These are phyloP conservation scores for Himantopus leucocephalus DNA, from an alignment of 2,113 vertebrate species.

Conservation along the genomic window DNA sequence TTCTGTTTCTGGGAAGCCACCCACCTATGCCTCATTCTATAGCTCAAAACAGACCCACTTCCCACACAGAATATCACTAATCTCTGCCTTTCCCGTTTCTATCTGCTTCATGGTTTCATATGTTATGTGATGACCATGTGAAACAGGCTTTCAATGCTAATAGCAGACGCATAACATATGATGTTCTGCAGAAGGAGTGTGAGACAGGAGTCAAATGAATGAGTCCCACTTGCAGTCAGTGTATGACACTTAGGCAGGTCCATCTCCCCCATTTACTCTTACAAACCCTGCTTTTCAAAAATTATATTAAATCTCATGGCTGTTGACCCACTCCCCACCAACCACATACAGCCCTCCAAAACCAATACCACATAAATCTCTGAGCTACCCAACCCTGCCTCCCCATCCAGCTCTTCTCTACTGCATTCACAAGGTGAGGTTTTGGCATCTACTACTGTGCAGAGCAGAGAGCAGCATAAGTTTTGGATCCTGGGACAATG, in stretches of 20 bases:
- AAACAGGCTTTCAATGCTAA: neutral
- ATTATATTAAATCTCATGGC: neutral
- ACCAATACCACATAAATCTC: neutral
- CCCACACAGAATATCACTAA: neutral
- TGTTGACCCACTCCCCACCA: neutral
- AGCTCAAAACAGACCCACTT: neutral
- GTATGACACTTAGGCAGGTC: neutral
- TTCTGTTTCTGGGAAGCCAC: neutral
- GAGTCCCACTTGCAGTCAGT: neutral
- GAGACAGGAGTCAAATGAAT: neutral
- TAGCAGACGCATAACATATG: neutral
- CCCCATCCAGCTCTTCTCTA: neutral
- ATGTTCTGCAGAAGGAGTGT: neutral
- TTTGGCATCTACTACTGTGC: neutral
- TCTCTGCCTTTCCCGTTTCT: neutral
- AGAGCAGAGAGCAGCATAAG: neutral
- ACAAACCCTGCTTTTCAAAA: neutral
- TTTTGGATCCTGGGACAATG: neutral
- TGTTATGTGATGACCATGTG: neutral
- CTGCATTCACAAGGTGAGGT: neutral
- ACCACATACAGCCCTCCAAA: neutral
- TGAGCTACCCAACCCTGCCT: neutral
- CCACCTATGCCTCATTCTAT: neutral
- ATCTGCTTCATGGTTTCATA: neutral
- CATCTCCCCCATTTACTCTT: neutral